A percentile compares a stretch with the other conserved stretches of the same genome.
These are phyloP conservation scores for Perccottus glenii DNA, from an alignment of 2,113 vertebrate genomes.

Conservation along the genomic window DNA sequence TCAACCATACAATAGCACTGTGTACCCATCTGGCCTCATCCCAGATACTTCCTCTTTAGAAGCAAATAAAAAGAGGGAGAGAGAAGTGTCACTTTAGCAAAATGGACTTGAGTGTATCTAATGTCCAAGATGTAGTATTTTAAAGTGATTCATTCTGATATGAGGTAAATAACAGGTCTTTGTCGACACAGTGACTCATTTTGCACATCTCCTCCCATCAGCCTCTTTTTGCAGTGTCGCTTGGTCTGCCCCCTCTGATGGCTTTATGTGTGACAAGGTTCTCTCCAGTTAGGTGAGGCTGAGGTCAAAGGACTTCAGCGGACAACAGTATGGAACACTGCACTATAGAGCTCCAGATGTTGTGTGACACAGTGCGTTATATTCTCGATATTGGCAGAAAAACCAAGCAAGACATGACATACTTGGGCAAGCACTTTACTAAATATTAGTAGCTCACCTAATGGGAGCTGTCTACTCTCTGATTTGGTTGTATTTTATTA, in stretches of 20 bases:
- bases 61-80: slow-evolving; percentile 53
- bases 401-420: too few relatives aligned
- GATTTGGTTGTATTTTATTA: too few relatives aligned
- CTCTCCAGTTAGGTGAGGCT: slow-evolving; percentile 51
- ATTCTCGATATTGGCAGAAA: too few relatives aligned
- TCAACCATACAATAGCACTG: slow-evolving; percentile 73
- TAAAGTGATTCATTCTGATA: slow-evolving; percentile 70
- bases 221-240: slow-evolving; percentile 53
- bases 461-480: too few relatives aligned
- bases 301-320: slow-evolving; percentile 63
- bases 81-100: too few relatives aligned
- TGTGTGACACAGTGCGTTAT: too few relatives aligned
- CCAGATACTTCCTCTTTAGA: slow-evolving; percentile 66
- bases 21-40: slow-evolving; percentile 71
- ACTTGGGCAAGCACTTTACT: too few relatives aligned
- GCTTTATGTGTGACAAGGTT: slow-evolving; percentile 60
- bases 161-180: slow-evolving; percentile 64
- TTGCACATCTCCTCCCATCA: slow-evolving; percentile 45
- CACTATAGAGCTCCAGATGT: background rate
- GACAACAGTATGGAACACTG: slow-evolving; percentile 3
- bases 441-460: too few relatives aligned
- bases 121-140: too few relatives aligned
- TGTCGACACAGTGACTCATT: slow-evolving; percentile 58
- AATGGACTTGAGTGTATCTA: too few relatives aligned
- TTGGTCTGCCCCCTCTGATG: slow-evolving; percentile 42